Base-by-base conservation (phyloP, 2,888 invertebrate species). In the Lithodes maja region DNA sequence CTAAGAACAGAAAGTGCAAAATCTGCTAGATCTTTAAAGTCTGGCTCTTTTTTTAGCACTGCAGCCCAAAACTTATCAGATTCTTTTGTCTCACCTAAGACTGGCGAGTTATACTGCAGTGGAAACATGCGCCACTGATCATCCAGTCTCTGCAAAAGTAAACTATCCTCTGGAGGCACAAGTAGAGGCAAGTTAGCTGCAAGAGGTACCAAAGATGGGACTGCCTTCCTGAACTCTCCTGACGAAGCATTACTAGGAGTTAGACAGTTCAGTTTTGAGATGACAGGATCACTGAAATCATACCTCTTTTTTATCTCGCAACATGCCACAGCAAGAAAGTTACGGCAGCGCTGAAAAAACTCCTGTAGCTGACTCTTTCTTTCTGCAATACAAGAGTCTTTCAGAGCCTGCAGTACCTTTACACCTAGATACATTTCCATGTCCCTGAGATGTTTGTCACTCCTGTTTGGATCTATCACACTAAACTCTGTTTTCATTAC, bases 51-150 rank as follows among this genome's bases (percentile, higher is more conserved):
- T 71, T 71, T 71, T 71, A 71, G n/a, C n/a, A 71, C 3, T 77
- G 77, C 77, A 77, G 77, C 77, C 77, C 77, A 77, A 77, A 77
- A 77, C 77, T 77, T 77, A 77, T 77, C 77, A 77, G 9, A 49
- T 3, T 77, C 77, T 50, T 77, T 3, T 77, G 52, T 77, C 33
- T 33, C 33, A 77, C 49, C 49, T 50, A 77, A 33, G 77, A 50
- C 77, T 77, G 77, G 15, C 49, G 17, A 49, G 77, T 77, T 50
- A 77, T 50, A 77, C 77, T 71, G 15, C 71, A 71, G 71, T 12
- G 71, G 71, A 9, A 71, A 71, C n/a, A 71, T 71, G 7, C 71
- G 77, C 52, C 77, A 77, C 49, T 17, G 77, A 77, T 77, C 77
- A 77, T 77, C 77, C 3, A 77, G 77, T 83, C 74, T 53, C 15